Base-by-base conservation (phyloP, 1,140 invertebrate species). In the Drosophila fuyamai region DNA sequence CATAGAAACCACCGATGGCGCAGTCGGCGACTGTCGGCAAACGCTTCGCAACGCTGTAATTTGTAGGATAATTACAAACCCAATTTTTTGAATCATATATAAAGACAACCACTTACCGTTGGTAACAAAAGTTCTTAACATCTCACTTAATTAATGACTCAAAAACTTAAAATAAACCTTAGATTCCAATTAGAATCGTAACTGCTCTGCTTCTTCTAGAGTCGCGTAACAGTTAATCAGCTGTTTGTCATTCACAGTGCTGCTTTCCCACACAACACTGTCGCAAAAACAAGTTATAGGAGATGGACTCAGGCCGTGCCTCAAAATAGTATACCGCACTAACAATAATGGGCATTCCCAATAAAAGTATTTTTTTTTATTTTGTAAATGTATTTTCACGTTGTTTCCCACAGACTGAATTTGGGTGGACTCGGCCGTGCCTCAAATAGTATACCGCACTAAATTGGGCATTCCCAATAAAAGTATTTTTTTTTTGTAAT, bases 181-280 rank as follows among this genome's bases (percentile, higher is more conserved):
- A 5, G 44, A 40, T 41, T 58, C 29, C 36, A 41, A 13, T 32
- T 12, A 14, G 12, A 38, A 32, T 55, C 16, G 2, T 3, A 2
- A 18, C 13, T 41, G n/a, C 0, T 58, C 44, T 71, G 57, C 38
- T 46, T 61, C 44, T 63, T 63, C 9, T 7, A 16, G 32, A 32
- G 29, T 86, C 83, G 84, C 83, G 84, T 88, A 88, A 89, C 73
- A 88, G 10, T 35, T n/a, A 18, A 51, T 66, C 83, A 89, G 79
- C 79, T 88, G 83, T 66, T 63, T 56, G 68, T 35, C 55, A 81
- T 59, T 86, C 81, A 54, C 66, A 59, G 43, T 2, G 41, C 43
- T 47, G 5, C 4, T 23, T 23, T 2, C 23, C 23, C 35, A n/a
- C 29, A 23, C 5, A 5, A 29, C 23, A 18, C 29, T 32, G 7